Base-by-base conservation (phyloP, 2,797 vertebrate genomes). In the Sebastes glaucus region DNA sequence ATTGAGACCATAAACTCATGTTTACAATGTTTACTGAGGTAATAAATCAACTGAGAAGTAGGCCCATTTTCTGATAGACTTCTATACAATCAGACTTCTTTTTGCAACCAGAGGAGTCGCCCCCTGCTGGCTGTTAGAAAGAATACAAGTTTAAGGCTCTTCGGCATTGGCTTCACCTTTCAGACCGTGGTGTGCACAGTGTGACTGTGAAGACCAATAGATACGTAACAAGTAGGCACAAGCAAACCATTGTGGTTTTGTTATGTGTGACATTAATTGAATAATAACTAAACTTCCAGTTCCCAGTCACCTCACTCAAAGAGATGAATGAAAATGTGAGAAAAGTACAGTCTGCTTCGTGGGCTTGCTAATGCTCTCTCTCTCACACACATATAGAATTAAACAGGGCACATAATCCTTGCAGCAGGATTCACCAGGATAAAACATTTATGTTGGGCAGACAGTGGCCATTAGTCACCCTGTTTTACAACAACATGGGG, bases 371-470 rank as follows among this genome's bases (percentile, higher is more conserved):
- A 25, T 4, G 13, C 55, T 33, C 27, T 18, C 22, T 18, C 22
- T 14, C 23, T 14, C 57, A n/a, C 35, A 57, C 46, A 52, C 23
- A 11, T 4, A 18, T n/a, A 61, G 23, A 28, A 76, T 73, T 78
- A 72, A 33, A 32, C 53, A 75, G 63, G 46, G 13, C 46, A 16
- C 28, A 38, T 23, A 56, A 33, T 70, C 77, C 62, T 79, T 52
- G 20, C 27, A 66, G 74, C 53, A 53, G 68, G 81, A 78, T 72
- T 81, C 49, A 68, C 22, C 18, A 10, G 74, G 64, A 79, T 83
- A 65, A 85, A 88, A 81, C 61, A 70, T 82, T 79, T 4, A 81
- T 81, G 67, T 69, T 68, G 64, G 67, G 30, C 57, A 74, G 65
- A 67, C 76, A 73, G 59, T 28, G 28, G 65, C 66, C 73, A 61